Evolutionary conservation across 2,888 invertebrate species (phyloP).

Genomic region (Lagria hirta): DNA sequence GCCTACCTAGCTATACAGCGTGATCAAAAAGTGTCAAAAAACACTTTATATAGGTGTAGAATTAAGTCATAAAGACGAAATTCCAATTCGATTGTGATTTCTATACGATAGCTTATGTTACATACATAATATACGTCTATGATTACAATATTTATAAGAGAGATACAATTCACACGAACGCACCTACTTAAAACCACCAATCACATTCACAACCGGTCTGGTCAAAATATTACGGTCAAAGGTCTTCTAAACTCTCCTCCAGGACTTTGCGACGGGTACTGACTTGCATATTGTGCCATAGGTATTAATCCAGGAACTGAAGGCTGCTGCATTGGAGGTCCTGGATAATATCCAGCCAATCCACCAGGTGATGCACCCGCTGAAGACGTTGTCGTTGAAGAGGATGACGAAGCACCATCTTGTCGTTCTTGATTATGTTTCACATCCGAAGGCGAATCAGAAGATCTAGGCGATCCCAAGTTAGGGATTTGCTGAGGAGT

Average conservation of each 20-base stretch:
- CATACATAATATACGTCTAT: constrained; percentile 23
- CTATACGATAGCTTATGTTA: constrained; percentile 13
- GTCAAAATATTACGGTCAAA: constrained; percentile 80
- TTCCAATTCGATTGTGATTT: constrained; percentile 4
- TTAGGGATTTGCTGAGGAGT: constrained; percentile 61
- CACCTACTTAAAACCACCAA: constrained; percentile 32
- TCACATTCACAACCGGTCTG: constrained; percentile 59
- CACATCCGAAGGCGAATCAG: constrained; percentile 57
- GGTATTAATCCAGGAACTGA: constrained; percentile 60
- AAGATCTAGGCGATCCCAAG: constrained; percentile 55
- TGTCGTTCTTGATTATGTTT: constrained; percentile 47
- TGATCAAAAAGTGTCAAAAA: no score
- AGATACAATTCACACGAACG: constrained; percentile 18
- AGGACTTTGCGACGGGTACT: constrained; percentile 58
- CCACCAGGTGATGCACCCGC: constrained; percentile 65
- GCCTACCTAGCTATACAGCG: constrained; percentile 5
- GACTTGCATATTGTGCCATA: constrained; percentile 67
- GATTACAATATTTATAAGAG: constrained; percentile 18
- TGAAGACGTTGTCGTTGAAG: constrained; percentile 61
- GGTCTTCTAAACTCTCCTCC: constrained; percentile 74
- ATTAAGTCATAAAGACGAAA: not conserved
- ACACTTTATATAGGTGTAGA: no score
- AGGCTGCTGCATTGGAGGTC: constrained; percentile 54
- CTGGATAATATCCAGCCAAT: constrained; percentile 61
- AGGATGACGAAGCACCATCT: constrained; percentile 60